Evolutionary conservation across 2,888 invertebrate species (phyloP), one percentile per base, ranked within the genome.

Genomic region (Andrena bicolor): DNA sequence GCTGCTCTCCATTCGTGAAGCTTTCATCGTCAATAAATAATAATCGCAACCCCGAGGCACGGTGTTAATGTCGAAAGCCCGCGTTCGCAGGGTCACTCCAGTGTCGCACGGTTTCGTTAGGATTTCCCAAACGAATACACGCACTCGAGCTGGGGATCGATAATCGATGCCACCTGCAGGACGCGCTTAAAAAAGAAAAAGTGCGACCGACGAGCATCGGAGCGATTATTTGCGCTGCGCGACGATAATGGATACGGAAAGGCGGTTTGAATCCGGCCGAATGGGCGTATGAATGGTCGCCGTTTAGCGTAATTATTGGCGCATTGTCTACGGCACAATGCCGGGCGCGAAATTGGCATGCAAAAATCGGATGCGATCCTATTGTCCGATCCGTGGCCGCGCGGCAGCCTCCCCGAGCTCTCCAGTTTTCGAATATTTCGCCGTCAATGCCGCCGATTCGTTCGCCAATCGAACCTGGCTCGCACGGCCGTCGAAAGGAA

Each of bases 231-330:
- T 90, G 90, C 90, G 88, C 86, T 85, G 91, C 88, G 89, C 85
- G 85, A 90, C 91, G 91, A 93, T 93, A 93, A 93, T 93, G 93
- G 93, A 92, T 92, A 92, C 90, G 90, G 91, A 91, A 91, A 92
- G 92, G 90, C 88, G 92, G 91, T 92, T 92, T 92, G 92, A 93
- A 92, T 93, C 91, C 90, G 91, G 90, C 85, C 90, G 93, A 93
- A 92, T 92, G 91, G 91, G 92, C 91, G 92, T 92, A 92, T 92
- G 93, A 92, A 92, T 92, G 90, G 92, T 91, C 89, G 88, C 89
- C 93, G 93, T 93, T 92, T 92, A 93, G 93, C 93, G 93, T 92
- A 93, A 93, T 93, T 93, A 93, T 93, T 92, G 93, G 90, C 86
- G 92, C 93, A 93, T 93, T 93, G 93, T 93, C 93, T 93, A 92